A percentile compares a stretch with the other conserved stretches of the same genome.
Evolutionary conservation across 2,888 invertebrate species (phyloP).

Genomic region (Dryomyza anilis): DNA sequence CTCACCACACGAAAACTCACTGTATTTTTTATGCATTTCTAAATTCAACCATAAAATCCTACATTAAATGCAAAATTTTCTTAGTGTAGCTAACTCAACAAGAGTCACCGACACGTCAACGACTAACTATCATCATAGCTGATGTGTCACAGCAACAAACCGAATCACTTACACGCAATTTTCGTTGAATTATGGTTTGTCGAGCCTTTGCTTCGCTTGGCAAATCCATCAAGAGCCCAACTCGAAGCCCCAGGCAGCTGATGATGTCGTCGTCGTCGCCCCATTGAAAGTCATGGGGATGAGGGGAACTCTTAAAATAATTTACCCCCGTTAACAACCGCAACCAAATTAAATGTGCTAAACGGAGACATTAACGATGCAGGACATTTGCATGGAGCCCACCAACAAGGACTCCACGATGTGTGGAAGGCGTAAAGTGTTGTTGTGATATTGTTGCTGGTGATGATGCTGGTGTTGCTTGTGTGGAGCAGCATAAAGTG

Average conservation of each 20-base stretch:
- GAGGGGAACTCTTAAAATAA: constrained; percentile 40
- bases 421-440: too few species aligned
- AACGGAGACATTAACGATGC: constrained; percentile 52
- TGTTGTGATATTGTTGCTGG: not conserved
- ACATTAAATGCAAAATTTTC: too few species aligned
- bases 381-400: constrained; percentile 34
- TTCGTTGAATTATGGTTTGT: constrained; percentile 48
- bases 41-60: too few species aligned
- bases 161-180: constrained; percentile 38
- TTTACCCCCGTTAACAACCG: constrained; percentile 42
- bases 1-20: too few species aligned
- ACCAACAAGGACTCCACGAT: too few species aligned
- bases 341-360: constrained; percentile 54
- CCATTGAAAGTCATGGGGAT: too few species aligned
- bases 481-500: not conserved
- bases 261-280: too few species aligned
- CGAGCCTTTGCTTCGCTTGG: constrained; percentile 8
- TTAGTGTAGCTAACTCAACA: too few species aligned
- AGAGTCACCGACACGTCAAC: too few species aligned
- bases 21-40: too few species aligned
- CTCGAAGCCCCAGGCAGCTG: not conserved
- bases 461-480: not conserved
- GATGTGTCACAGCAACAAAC: constrained; percentile 42
- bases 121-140: constrained; percentile 48
- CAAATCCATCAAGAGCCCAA: not conserved